These are phyloP conservation scores for Paralvinella palmiformis DNA, from an alignment of 1,140 invertebrate species.

Conservation along the genomic window DNA sequence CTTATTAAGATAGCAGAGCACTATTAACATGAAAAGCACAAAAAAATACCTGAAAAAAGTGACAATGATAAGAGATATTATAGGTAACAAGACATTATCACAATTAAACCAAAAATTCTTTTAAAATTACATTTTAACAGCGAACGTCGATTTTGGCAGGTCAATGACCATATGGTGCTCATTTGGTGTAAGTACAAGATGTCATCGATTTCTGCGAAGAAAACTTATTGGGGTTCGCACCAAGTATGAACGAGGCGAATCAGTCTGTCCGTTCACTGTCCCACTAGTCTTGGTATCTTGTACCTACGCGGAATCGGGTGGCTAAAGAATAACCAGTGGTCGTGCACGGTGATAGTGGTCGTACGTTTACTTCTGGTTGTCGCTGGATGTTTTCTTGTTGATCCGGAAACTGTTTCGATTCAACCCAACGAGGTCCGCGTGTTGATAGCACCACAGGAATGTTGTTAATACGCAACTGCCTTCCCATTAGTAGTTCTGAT, in stretches of 20 bases:
- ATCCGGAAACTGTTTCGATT: not conserved
- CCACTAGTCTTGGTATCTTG: not conserved
- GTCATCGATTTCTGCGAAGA: not conserved
- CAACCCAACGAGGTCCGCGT: not conserved
- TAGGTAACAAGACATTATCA: not conserved
- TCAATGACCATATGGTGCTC: not conserved
- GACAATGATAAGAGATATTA: not conserved
- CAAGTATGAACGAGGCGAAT: not conserved
- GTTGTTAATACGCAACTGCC: not conserved
- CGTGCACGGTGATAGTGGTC: not conserved
- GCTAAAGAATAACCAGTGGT: not conserved
- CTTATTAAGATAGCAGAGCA: not conserved
- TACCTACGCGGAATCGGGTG: not conserved
- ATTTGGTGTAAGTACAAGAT: not conserved
- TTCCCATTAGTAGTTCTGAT: constrained; percentile 7
- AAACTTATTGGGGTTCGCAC: constrained; percentile 1
- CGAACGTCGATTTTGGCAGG: not conserved
- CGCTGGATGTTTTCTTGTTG: not conserved
- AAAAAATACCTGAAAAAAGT: not conserved
- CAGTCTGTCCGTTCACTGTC: not conserved
- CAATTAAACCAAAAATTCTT: not conserved
- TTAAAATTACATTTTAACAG: not conserved
- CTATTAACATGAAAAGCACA: not conserved
- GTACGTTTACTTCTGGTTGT: not conserved
- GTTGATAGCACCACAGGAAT: constrained; percentile 6